Evolutionary conservation across 37 sponge, comb jelly and placozoan species (phyloP).

Genomic region (Spongia lamella): DNA sequence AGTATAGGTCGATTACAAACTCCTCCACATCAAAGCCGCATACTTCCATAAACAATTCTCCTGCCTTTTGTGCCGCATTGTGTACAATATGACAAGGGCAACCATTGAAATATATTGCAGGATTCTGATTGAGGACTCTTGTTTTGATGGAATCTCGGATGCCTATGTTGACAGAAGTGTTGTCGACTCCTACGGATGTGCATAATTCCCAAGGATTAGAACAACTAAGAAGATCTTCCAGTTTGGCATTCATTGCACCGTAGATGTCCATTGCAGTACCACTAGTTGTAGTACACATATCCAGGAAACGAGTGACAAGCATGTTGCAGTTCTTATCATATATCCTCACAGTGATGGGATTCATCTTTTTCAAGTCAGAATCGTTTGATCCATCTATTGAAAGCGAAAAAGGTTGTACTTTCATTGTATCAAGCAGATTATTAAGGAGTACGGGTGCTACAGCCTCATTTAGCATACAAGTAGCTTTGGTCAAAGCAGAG

Average conservation of each 20-base stretch:
- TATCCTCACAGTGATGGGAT: conserved; percentile 16
- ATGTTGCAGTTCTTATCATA: background rate
- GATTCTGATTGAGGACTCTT: background rate
- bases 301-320: background rate
- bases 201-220: conserved; percentile 7
- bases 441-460: background rate
- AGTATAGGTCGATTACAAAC: conserved; percentile 15
- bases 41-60: background rate
- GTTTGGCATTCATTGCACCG: conserved; percentile 1
- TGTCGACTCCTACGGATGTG: conserved; percentile 16
- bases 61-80: conserved; percentile 26
- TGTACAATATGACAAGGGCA: conserved; percentile 39
- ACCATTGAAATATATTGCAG: conserved; percentile 25
- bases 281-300: background rate
- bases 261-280: conserved; percentile 45
- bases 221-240: background rate
- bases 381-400: conserved; percentile 15
- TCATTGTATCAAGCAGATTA: conserved; percentile 8
- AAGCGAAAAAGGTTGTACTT: background rate
- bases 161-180: conserved; percentile 13
- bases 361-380: conserved; percentile 12
- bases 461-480: conserved; percentile 6
- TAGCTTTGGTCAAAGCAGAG: conserved; percentile 30
- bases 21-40: conserved; percentile 18
- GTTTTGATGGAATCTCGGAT: background rate